phyloP scores from a whole-genome alignment of 1,140 invertebrate species.

The Planococcus citri region DNA sequence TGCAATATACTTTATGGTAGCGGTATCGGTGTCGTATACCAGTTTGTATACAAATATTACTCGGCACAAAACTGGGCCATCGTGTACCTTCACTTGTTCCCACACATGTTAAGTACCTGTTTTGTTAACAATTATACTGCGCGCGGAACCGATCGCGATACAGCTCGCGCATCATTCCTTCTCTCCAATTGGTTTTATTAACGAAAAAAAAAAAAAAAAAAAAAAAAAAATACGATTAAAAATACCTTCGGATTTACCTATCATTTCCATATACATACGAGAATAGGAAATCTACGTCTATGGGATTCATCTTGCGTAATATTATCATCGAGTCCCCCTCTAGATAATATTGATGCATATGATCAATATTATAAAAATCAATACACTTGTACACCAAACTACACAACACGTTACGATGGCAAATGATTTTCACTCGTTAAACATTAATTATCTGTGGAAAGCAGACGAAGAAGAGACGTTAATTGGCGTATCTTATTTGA shows the following conservation, averaged over 20 bases:
- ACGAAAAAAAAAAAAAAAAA: too few species aligned
- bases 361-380: too few species aligned
- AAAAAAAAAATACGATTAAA: too few species aligned
- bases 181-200: too few species aligned
- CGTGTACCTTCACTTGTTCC: constrained; percentile 15
- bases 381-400: too few species aligned
- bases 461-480: background rate
- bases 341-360: too few species aligned
- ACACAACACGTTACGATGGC: too few species aligned
- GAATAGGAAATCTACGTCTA: too few species aligned
- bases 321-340: too few species aligned
- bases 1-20: constrained; percentile 14
- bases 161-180: background rate
- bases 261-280: too few species aligned
- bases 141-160: background rate
- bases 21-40: constrained; percentile 18
- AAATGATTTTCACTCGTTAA: background rate
- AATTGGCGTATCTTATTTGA: background rate
- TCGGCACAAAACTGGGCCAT: constrained; percentile 16
- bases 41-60: constrained; percentile 20
- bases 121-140: background rate
- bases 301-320: too few species aligned
- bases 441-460: background rate
- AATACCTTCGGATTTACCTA: too few species aligned
- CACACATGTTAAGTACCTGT: constrained; percentile 14